These are phyloP conservation scores for Todus mexicanus DNA, from an alignment of 2,797 vertebrate genomes.

Conservation along the genomic window DNA sequence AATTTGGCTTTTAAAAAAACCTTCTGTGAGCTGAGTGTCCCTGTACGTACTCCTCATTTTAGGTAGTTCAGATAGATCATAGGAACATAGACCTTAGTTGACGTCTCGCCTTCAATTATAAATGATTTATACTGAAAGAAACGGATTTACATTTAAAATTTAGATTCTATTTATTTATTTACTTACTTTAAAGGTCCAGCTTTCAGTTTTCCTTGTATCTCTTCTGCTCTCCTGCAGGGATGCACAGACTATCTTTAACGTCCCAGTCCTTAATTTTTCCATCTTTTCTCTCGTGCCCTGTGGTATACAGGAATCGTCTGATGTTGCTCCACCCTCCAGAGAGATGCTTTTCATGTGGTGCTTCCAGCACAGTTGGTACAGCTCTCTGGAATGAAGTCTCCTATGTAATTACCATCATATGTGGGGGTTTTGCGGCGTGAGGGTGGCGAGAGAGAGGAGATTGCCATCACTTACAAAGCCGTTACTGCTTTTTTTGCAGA, in stretches of 20 bases:
- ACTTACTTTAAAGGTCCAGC: too few relatives aligned
- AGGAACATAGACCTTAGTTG: neutral
- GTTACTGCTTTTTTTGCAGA: neutral
- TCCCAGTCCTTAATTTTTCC: neutral
- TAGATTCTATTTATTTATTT: too few relatives aligned
- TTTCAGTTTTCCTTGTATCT: neutral
- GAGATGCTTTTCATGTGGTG: neutral
- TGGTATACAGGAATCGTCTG: neutral
- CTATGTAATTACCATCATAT: neutral
- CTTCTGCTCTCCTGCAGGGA: neutral
- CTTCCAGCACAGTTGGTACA: neutral
- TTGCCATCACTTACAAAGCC: rapidly evolving
- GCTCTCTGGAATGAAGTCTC: neutral
- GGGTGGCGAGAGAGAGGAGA: neutral
- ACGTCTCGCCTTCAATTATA: neutral
- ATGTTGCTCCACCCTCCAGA: neutral
- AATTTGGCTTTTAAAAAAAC: neutral
- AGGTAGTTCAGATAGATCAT: neutral
- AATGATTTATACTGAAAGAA: neutral
- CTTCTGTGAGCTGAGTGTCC: neutral
- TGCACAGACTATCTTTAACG: neutral
- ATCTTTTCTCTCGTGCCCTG: neutral
- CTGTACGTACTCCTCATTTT: neutral
- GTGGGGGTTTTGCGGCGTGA: neutral
- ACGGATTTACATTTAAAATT: neutral